These are phyloP conservation scores for Masticophis lateralis DNA, from an alignment of 2,797 vertebrate genomes.

Conservation along the genomic window DNA sequence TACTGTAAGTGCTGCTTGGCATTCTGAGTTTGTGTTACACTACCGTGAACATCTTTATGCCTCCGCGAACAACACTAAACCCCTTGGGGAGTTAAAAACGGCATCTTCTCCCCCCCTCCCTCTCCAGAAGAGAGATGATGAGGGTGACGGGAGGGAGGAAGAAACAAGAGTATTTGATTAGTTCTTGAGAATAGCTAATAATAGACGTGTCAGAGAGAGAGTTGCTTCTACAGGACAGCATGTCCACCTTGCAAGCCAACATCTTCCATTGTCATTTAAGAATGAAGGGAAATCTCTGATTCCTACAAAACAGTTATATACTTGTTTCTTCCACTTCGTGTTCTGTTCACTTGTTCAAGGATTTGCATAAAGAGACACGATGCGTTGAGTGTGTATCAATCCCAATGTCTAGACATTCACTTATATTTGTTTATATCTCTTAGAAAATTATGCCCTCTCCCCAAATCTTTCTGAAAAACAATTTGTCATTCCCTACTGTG, in stretches of 20 bases:
- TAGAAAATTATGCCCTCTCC: neutral
- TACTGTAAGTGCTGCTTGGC: constrained; percentile 40
- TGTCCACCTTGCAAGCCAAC: constrained; percentile 27
- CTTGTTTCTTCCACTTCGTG: constrained; percentile 19
- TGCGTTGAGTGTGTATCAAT: neutral
- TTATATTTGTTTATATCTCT: neutral
- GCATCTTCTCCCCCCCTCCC: neutral
- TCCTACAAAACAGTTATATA: neutral
- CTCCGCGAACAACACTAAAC: constrained; percentile 9
- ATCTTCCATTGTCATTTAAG: neutral
- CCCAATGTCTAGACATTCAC: neutral
- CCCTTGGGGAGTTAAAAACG: constrained; percentile 34
- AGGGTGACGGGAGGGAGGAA: neutral
- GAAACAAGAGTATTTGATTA: constrained; percentile 15
- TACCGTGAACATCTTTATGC: constrained; percentile 17
- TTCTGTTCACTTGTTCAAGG: constrained; percentile 2
- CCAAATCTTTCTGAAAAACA: neutral
- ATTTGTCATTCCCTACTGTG: neutral
- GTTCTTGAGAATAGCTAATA: neutral
- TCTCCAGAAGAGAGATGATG: constrained; percentile 12
- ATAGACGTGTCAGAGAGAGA: neutral
- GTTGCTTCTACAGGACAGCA: constrained; percentile 19
- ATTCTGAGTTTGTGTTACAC: constrained; percentile 4
- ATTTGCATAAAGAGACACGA: constrained; percentile 1
- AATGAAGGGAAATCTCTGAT: constrained; percentile 31